Evolutionary conservation across 2,888 invertebrate genomes (phyloP).

Genomic region (Actias luna): DNA sequence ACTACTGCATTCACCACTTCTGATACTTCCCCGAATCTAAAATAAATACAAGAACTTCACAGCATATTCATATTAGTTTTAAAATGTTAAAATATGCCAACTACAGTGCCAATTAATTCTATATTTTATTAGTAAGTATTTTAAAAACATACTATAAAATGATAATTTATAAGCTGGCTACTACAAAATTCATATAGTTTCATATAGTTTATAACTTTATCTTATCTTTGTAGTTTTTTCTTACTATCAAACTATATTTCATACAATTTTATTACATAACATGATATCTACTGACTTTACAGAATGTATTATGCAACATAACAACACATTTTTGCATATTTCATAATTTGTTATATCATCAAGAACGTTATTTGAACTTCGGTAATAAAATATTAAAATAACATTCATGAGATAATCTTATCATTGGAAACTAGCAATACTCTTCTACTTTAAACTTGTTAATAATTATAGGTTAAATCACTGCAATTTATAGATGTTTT

Average conservation of each 20-base stretch:
- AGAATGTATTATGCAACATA: not conserved
- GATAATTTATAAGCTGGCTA: no score
- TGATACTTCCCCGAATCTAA: constrained; percentile 86
- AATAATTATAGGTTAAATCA: not conserved
- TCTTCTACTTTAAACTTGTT: not conserved
- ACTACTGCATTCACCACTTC: constrained; percentile 92
- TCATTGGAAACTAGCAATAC: not conserved
- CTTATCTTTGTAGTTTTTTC: constrained; percentile 11
- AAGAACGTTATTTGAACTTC: not conserved
- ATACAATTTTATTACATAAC: constrained; percentile 5
- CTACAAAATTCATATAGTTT: not conserved
- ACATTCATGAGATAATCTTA: not conserved
- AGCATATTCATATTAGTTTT: no score
- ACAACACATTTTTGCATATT: not conserved
- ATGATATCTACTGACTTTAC: constrained; percentile 8
- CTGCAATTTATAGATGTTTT: no score
- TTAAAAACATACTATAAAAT: no score
- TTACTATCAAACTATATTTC: not conserved
- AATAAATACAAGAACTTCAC: constrained; percentile 33
- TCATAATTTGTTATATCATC: not conserved
- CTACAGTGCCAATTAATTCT: no score
- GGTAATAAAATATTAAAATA: not conserved
- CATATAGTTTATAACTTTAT: not conserved
- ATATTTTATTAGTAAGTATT: no score
- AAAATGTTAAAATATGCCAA: no score